Base-by-base conservation (phyloP, 2,888 invertebrate species). In the Acanthosoma haemorrhoidale region DNA sequence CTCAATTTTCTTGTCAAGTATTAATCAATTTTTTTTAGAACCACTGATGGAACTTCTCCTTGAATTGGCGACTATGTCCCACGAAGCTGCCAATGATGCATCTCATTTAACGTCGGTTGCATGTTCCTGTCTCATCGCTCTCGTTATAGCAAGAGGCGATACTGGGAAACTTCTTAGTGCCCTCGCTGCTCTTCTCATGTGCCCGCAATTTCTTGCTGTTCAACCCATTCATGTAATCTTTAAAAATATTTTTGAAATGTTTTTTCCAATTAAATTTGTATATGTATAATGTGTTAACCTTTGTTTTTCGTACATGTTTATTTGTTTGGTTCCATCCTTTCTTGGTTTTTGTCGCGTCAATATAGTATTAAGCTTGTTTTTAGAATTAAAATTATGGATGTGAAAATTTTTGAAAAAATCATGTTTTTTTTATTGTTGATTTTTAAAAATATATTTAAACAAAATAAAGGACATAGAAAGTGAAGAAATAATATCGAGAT, bases 111-210 rank as follows among this genome's bases (percentile, higher is more conserved):
- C 94, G 18, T 89, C 94, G 4, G 86, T 94, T 71, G 94, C 96
- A 64, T 94, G 94, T 79, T 91, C 97, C 1, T 96, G 96, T 76
- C 84, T 99, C 8, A 84, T 97, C 67, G 93, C 95, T 68, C 83
- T 98, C 72, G 93, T 94, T 13, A 92, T 97, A 60, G 96, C 96
- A 1, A 84, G 92, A 69, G 98, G 97, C 4, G 93, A 96, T 79
- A 93, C 96, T 9, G 94, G 94, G 71, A 90, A 94, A 77, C 87
- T 94, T 76, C 83, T 97, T 5, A 88, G 89, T 76, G 94, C 96
- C 4, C 87, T 93, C 38, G 89, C 93, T 3, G 91, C 94, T 29
- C 84, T 96, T 74, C 84, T 94, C 51, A 95, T 95, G 91, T 91
- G 92, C 68, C 87, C 91, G 0, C 83, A 89, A 75, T 84, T 86